Conservation (phyloP, 2,113 vertebrate species). For the Stictonetta naevosa region DNA sequence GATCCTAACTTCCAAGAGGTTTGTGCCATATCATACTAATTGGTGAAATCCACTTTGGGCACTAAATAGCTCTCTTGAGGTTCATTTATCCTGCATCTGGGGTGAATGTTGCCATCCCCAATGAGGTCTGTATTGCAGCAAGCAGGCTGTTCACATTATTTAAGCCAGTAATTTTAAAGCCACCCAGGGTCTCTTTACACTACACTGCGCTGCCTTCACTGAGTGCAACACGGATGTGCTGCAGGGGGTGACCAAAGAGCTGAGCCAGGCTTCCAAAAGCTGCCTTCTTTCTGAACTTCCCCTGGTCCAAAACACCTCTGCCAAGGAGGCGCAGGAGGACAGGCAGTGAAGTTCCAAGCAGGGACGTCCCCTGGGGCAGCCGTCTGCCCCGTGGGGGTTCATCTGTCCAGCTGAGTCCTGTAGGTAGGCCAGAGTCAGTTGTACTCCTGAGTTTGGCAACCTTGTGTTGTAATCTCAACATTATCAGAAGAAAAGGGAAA, state of each 20-base stretch:
- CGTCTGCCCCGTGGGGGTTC: rapidly evolving
- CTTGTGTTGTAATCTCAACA: rapidly evolving
- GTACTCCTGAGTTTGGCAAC: not conserved
- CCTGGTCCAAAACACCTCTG: not conserved
- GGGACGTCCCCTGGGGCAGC: not conserved
- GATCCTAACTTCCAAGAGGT: not conserved
- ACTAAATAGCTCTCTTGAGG: constrained; percentile 26
- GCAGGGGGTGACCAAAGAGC: not conserved
- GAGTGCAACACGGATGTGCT: rapidly evolving
- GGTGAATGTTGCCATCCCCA: not conserved
- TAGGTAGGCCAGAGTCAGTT: rapidly evolving
- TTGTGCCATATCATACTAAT: not conserved
- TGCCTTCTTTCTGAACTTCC: not conserved
- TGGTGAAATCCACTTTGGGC: not conserved
- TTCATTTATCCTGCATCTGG: not conserved
- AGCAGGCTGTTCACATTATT: not conserved
- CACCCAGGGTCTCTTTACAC: not conserved
- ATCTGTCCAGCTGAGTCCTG: not conserved
- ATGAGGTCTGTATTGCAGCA: not conserved
- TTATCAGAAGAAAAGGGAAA: not conserved
- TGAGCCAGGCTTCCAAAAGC: not conserved
- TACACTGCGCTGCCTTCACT: not conserved
- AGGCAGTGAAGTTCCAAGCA: not conserved
- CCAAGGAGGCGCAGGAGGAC: not conserved
- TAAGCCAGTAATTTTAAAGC: not conserved